These are phyloP conservation scores for Lepidurus packardi DNA, from an alignment of 1,140 invertebrate genomes.

Conservation along the genomic window DNA sequence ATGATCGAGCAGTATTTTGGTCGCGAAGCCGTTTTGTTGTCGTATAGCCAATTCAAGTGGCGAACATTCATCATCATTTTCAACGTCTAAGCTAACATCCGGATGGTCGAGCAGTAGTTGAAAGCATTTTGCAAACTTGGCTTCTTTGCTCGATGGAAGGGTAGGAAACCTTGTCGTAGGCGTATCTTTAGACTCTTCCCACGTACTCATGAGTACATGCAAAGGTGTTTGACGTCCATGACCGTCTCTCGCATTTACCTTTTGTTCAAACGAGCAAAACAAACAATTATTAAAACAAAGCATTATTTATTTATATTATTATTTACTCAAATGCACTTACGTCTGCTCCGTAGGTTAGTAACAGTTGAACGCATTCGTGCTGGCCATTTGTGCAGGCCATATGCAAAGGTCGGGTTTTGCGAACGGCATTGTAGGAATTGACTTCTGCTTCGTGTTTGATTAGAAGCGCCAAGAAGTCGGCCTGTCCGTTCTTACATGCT, in stretches of 20 bases:
- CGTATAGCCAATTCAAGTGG: conserved; percentile 33
- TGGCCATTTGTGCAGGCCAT: conserved; percentile 27
- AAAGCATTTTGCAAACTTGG: conserved; percentile 26
- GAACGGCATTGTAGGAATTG: conserved; percentile 19
- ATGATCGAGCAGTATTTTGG: conserved; percentile 27
- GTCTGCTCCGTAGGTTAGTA: conserved; percentile 26
- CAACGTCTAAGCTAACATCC: conserved; percentile 27
- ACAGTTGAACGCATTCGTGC: conserved; percentile 10
- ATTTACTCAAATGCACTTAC: neutral
- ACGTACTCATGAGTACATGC: conserved; percentile 32
- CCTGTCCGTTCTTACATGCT: conserved; percentile 44
- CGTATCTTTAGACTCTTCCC: conserved; percentile 25
- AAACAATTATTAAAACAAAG: too few species aligned
- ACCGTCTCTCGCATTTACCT: conserved; percentile 30
- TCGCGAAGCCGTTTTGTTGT: conserved; percentile 22
- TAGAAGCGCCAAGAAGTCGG: conserved; percentile 48
- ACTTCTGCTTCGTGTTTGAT: conserved; percentile 28
- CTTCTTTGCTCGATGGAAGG: neutral
- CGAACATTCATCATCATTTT: conserved; percentile 33
- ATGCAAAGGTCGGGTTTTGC: conserved; percentile 25
- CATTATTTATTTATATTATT: neutral
- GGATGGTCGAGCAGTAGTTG: conserved; percentile 31
- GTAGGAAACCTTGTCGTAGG: neutral
- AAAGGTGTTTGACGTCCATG: conserved; percentile 27
- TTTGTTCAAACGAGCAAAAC: too few species aligned